Evolutionary conservation across 2,113 vertebrate species (phyloP).

Genomic region (Kryptolebias marmoratus): DNA sequence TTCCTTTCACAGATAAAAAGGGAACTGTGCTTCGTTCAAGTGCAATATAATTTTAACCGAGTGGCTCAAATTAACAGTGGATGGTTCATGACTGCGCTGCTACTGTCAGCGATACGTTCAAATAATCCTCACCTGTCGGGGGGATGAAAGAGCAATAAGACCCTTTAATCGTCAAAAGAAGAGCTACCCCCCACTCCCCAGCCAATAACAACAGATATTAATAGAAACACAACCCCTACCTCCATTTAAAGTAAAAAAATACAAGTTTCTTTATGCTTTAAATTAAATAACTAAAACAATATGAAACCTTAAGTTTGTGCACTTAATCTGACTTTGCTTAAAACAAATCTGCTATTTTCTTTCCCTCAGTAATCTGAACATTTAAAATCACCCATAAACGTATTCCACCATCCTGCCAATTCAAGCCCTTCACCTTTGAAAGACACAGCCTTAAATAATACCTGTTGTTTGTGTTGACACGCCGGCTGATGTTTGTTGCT

Average conservation of each 20-base stretch:
- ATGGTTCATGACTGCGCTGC: conserved; percentile 20
- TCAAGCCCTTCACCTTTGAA: conserved; percentile 61
- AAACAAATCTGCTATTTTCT: conserved; percentile 22
- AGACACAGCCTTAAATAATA: conserved; percentile 72
- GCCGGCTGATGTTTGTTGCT: conserved; percentile 64
- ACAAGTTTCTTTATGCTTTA: neutral
- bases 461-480: conserved; percentile 65
- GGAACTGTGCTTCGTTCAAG: conserved; percentile 63
- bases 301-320: neutral
- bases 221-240: too few species aligned
- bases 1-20: conserved; percentile 56
- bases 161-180: conserved; percentile 58
- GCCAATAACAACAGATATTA: conserved; percentile 28
- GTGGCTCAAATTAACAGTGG: conserved; percentile 68
- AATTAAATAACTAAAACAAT: neutral
- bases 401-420: conserved; percentile 41
- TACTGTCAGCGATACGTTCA: conserved; percentile 58
- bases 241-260: too few species aligned
- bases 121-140: conserved; percentile 74
- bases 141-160: conserved; percentile 60
- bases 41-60: conserved; percentile 70
- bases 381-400: conserved; percentile 15
- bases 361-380: conserved; percentile 34
- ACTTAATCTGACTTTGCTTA: neutral
- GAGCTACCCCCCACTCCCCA: conserved; percentile 28